Conservation (phyloP, 2,797 vertebrate genomes). For the Mormyrus hasselquistii region DNA sequence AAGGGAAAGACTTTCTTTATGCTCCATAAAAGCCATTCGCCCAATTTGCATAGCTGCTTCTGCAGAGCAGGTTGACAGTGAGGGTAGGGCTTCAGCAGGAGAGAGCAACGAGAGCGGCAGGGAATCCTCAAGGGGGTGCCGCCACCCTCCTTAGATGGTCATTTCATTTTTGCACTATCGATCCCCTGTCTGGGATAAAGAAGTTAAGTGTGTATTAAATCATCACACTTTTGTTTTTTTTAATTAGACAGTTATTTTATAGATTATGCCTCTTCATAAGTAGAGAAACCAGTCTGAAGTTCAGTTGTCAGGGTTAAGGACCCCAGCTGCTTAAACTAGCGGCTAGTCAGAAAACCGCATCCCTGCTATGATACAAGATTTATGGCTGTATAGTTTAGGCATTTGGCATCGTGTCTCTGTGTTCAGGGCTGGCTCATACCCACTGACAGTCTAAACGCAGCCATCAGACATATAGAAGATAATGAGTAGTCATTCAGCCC, state of each 20-base stretch:
- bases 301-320: not conserved
- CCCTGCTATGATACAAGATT: not conserved
- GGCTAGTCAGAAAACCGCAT: not conserved
- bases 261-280: not conserved
- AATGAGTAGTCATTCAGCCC: not conserved
- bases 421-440: not conserved
- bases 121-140: not conserved
- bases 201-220: not conserved
- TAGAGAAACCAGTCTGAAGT: not conserved
- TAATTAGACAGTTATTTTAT: not conserved
- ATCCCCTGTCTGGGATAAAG: not conserved
- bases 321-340: not conserved
- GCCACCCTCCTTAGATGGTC: not conserved
- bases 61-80: not conserved
- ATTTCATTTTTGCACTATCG: not conserved
- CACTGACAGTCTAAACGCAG: not conserved
- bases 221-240: not conserved
- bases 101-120: not conserved
- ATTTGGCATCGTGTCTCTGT: not conserved
- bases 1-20: not conserved
- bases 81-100: not conserved
- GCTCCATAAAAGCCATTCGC: not conserved
- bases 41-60: not conserved
- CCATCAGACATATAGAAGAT: not conserved
- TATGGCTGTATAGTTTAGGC: not conserved